These are phyloP conservation scores for Euthynnus affinis DNA, from an alignment of 2,797 vertebrate genomes.

Conservation along the genomic window DNA sequence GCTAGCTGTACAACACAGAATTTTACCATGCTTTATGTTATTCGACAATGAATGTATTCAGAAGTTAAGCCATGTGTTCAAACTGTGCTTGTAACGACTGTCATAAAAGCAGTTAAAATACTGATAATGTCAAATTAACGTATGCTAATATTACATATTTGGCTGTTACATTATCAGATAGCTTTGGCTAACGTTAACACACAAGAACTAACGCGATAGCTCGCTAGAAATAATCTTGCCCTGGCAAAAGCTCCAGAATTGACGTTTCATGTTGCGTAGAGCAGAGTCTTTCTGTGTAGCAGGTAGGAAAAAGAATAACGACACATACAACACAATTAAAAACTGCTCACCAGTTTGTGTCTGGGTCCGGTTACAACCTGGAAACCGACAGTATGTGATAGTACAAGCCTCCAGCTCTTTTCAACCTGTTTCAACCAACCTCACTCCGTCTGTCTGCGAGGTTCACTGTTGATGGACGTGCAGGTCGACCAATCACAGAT, in stretches of 20 bases:
- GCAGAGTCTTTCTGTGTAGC: no score
- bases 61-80: background rate
- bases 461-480: conserved; percentile 41
- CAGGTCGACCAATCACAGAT: conserved; percentile 63
- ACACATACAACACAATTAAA: background rate
- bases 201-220: conserved; percentile 61
- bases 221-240: conserved; percentile 37
- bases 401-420: conserved; percentile 33
- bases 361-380: conserved; percentile 67
- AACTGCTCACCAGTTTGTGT: conserved; percentile 80
- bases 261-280: conserved; percentile 31
- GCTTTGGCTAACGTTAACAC: conserved; percentile 49
- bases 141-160: background rate
- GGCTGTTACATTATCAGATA: background rate
- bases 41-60: accelerated
- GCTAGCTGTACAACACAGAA: conserved; percentile 60
- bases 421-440: conserved; percentile 61
- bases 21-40: background rate
- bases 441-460: conserved; percentile 39
- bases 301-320: background rate
- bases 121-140: accelerated
- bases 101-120: accelerated
- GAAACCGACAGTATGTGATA: conserved; percentile 57
- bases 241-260: conserved; percentile 16
- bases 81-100: accelerated